phyloP scores from a whole-genome alignment of 2,113 vertebrate genomes.

The Urocynchramus pylzowi region DNA sequence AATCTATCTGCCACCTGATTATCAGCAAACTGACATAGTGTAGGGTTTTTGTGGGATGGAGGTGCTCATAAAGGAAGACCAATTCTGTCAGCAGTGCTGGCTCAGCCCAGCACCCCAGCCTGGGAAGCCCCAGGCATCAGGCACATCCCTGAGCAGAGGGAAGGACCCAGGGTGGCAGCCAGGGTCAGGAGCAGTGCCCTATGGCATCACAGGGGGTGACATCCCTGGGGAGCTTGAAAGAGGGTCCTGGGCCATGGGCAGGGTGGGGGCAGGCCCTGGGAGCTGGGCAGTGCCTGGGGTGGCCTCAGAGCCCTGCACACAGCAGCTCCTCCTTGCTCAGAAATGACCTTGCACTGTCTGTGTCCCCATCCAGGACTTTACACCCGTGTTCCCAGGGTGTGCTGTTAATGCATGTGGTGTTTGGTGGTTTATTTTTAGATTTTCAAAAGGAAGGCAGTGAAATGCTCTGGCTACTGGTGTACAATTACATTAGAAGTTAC shows the following conservation, averaged over 20 bases:
- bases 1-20: background rate
- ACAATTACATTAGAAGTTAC: background rate
- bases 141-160: background rate
- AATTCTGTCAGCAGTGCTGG: background rate
- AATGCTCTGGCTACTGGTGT: background rate
- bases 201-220: fast-evolving
- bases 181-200: background rate
- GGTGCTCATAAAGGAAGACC: background rate
- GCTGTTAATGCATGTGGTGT: background rate
- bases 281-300: background rate
- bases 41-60: background rate
- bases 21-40: fast-evolving
- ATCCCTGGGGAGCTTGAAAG: background rate
- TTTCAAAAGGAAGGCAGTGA: background rate
- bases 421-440: background rate
- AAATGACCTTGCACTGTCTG: background rate
- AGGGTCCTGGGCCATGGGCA: background rate
- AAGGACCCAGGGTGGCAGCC: background rate
- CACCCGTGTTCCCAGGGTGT: fast-evolving
- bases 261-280: background rate
- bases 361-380: background rate
- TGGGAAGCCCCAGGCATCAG: background rate
- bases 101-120: background rate
- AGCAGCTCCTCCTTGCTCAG: background rate
- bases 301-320: background rate